Percentiles rank a stretch among this genome's conserved stretches.
Evolutionary conservation across 2,888 invertebrate species (phyloP).

Genomic region (Neoitamus cyanurus): DNA sequence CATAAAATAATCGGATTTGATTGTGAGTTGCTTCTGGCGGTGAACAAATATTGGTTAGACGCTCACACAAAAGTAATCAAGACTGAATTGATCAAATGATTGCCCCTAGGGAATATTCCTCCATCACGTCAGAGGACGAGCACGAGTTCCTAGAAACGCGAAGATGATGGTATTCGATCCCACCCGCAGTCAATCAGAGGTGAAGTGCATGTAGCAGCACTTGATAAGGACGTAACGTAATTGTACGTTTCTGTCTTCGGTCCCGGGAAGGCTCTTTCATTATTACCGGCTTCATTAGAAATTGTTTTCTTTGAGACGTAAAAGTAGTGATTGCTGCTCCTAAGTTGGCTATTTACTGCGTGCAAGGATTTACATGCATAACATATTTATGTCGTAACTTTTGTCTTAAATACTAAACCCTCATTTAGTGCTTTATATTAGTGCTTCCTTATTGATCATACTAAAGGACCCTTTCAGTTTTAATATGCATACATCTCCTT

Average conservation of each 20-base stretch:
- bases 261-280: background rate
- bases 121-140: background rate
- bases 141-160: background rate
- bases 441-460: too few relatives aligned
- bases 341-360: background rate
- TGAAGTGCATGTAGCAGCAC: background rate
- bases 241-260: background rate
- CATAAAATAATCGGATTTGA: background rate
- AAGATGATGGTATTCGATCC: background rate
- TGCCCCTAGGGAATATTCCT: background rate
- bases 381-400: background rate
- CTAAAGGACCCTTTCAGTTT: too few relatives aligned
- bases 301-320: background rate
- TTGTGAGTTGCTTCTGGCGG: background rate
- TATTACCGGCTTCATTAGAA: background rate
- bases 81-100: background rate
- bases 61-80: background rate
- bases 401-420: too few relatives aligned
- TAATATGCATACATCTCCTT: too few relatives aligned
- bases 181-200: background rate
- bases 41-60: background rate
- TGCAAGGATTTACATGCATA: background rate
- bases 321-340: background rate
- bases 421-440: too few relatives aligned
- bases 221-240: background rate